Conservation (phyloP, 92 coral and sea anemone species). For the Desmophyllum pertusum region DNA sequence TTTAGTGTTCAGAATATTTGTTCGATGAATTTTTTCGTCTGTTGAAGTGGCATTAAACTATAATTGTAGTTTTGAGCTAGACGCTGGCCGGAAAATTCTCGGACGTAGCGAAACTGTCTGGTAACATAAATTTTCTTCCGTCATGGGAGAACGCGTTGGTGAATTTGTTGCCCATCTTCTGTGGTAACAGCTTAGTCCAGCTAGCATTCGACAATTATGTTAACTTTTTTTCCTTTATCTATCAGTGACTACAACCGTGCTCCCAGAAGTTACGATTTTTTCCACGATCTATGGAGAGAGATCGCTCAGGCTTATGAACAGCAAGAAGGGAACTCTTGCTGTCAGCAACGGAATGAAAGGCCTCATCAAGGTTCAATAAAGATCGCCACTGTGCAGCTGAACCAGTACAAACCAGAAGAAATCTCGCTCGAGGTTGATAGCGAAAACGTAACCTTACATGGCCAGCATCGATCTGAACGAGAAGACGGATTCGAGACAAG, state of each 20-base stretch:
- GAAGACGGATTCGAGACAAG: constrained; percentile 48
- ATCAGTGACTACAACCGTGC: constrained; percentile 2
- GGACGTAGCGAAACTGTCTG: too few relatives aligned
- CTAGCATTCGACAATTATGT: too few relatives aligned
- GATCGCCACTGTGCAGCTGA: constrained; percentile 45
- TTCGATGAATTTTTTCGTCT: too few relatives aligned
- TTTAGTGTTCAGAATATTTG: too few relatives aligned
- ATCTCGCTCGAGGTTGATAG: constrained; percentile 51
- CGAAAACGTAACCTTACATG: constrained; percentile 47
- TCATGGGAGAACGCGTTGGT: too few relatives aligned
- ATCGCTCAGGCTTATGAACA: background rate
- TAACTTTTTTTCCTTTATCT: too few relatives aligned
- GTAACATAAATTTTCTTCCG: too few relatives aligned
- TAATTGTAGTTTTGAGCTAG: too few relatives aligned
- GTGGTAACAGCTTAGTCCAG: too few relatives aligned
- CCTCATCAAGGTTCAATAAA: background rate
- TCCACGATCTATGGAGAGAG: constrained; percentile 19
- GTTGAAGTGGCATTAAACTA: too few relatives aligned
- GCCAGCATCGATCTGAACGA: constrained; percentile 47
- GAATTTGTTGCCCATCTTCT: too few relatives aligned
- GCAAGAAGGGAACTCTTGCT: background rate
- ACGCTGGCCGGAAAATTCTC: too few relatives aligned
- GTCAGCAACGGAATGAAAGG: background rate
- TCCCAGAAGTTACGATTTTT: background rate
- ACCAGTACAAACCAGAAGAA: constrained; percentile 52